Evolutionary conservation across 2,797 vertebrate genomes (phyloP), one percentile per base, ranked within the genome.

Genomic region (Neomorphus geoffroyi): DNA sequence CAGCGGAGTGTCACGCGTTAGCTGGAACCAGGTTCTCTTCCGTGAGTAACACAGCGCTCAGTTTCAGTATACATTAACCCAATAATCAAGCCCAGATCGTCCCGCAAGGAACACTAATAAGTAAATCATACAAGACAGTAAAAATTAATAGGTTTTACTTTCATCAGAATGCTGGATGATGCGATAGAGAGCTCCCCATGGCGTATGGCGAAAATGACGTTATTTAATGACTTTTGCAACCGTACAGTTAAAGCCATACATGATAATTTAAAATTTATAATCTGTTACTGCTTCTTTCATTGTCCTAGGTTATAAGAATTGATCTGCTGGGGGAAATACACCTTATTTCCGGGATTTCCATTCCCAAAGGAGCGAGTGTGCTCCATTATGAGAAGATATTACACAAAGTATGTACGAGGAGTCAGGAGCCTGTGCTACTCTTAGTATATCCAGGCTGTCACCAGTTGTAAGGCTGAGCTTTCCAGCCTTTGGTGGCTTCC

Each of bases 101-200:
- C 80, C 87, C 73, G 1, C 62, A 88, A 58, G 83, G 64, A 94
- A 64, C 64, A 82, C 53, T 54, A 88, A 74, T 87, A 90, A 77
- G 71, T 79, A 90, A 94, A 85, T 86, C 81, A 74, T 54, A 85
- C 48, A 66, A 74, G 83, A 73, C 30, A 62, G 58, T 73, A 82
- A 88, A 87, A 92, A 92, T 81, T 81, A 88, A 90, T 92, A 57
- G 65, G 66, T 94, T 92, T 87, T 81, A 57, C 80, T 92, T 78
- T 70, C 61, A 66, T 84, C 80, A 57, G 65, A 78, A 74, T 15
- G 46, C 83, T 85, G 39, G 83, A 84, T 92, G 85, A 71, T 54
- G 27, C 30, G 32, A 85, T 66, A 45, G 62, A 94, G 53, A 62
- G 43, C 43, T 94, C 75, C 67, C 80, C 1, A 0, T 24, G 51